Evolutionary conservation across 2,797 vertebrate genomes (phyloP), one percentile per base, ranked within the genome.

Genomic region (Microcaecilia unicolor): DNA sequence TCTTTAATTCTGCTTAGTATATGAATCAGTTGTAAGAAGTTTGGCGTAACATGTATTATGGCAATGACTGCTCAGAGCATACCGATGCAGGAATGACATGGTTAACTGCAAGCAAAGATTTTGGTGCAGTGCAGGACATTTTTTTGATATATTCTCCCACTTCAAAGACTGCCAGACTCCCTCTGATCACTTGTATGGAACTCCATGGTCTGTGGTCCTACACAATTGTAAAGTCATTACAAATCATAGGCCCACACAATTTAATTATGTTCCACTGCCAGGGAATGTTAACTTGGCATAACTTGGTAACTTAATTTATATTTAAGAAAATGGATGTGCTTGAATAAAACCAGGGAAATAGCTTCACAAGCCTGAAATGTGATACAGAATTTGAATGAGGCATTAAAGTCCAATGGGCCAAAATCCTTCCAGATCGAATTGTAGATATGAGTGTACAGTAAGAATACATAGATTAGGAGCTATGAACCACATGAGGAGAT

Each of bases 131-230:
- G 46, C 54, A 36, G 26, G 25, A 20, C 5, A 8, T 44, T 55
- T 60, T 61, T 38, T 53, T 63, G 41, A 55, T 40, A 37, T 50
- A 45, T 22, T 32, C 27, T 48, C 9, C 28, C 36, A 55, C 55
- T 61, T 59, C 51, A 74, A 73, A 70, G 48, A 18, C 5, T 49
- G 30, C 22, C 18, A 44, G 34, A 41, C 32, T 37, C 48, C 34
- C 41, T 71, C 31, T 69, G 70, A 74, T 70, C 49, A 33, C 46
- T 59, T 75, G 34, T 42, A 58, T 58, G 43, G 51, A 78, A 69
- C 48, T 62, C 16, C 54, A 58, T 15, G 37, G 58, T 61, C 48
- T 57, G 34, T 61, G 63, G 51, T 58, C 64, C 39, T 55, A 50
- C 60, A 38, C 55, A 69, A 64, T 60, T 58, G 40, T 58, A 41